Percentiles rank a stretch among this genome's conserved stretches.
These are phyloP conservation scores for Catharus ustulatus DNA, from an alignment of 2,797 vertebrate species.

Conservation along the genomic window DNA sequence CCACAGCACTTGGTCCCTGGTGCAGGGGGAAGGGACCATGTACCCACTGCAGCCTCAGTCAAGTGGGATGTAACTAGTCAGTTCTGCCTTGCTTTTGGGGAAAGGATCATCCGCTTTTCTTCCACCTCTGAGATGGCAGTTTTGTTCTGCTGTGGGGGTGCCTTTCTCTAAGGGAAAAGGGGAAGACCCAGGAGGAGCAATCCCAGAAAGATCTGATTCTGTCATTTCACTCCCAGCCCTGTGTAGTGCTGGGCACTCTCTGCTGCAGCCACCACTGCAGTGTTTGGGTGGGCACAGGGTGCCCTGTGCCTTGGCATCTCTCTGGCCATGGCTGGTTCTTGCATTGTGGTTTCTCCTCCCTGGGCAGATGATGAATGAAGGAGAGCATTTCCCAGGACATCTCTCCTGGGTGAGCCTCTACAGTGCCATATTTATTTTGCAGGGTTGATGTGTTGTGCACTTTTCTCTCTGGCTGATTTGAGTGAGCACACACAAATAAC, in stretches of 20 bases:
- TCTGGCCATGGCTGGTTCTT: not conserved
- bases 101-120: not conserved
- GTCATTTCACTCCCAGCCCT: not conserved
- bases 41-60: not conserved
- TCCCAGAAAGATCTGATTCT: not conserved
- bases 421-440: not conserved
- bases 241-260: not conserved
- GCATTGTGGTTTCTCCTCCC: not conserved
- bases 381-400: not conserved
- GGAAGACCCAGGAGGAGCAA: not conserved
- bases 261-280: no score
- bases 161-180: not conserved
- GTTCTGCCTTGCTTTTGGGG: not conserved
- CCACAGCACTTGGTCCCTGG: fast-evolving
- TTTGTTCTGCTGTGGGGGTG: not conserved
- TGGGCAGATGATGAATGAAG: not conserved
- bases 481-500: not conserved
- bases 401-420: not conserved
- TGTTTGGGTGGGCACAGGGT: not conserved
- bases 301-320: not conserved
- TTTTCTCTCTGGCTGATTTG: not conserved
- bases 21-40: not conserved
- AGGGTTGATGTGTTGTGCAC: not conserved
- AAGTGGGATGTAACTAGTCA: not conserved
- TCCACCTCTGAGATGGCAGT: not conserved